A percentile compares a stretch with the other conserved stretches of the same genome.
These are phyloP conservation scores for Wiebesia pumilae DNA, from an alignment of 1,140 invertebrate genomes.

Conservation along the genomic window DNA sequence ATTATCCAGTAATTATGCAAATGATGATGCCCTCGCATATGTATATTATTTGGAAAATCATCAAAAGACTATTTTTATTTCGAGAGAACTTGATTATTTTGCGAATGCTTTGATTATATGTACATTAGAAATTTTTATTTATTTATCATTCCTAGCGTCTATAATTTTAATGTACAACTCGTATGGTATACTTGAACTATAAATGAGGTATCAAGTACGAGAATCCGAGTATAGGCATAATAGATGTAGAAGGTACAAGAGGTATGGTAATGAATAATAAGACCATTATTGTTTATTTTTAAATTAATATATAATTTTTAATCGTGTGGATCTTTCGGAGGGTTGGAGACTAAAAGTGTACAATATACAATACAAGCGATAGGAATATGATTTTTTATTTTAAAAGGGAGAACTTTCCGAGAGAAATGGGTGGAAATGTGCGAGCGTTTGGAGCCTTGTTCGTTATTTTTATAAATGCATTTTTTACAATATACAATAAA, in stretches of 20 bases:
- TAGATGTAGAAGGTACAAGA: background rate
- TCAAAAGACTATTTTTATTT: background rate
- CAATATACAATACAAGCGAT: conserved; percentile 75
- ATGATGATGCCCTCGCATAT: no score
- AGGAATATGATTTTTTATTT: conserved; percentile 67
- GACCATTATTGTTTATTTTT: conserved; percentile 66
- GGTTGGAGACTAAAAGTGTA: conserved; percentile 66
- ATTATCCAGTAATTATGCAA: no score
- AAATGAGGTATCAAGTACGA: no score
- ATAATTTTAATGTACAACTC: background rate
- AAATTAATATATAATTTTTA: conserved; percentile 75
- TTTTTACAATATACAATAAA: conserved; percentile 49
- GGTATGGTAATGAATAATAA: conserved; percentile 54
- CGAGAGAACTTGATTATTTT: no score
- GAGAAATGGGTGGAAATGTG: conserved; percentile 56
- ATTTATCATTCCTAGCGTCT: no score
- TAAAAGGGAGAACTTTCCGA: conserved; percentile 44
- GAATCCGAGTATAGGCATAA: background rate
- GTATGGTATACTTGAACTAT: no score
- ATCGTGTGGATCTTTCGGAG: conserved; percentile 68
- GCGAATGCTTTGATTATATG: no score
- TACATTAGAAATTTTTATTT: no score
- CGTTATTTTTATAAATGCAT: conserved; percentile 59
- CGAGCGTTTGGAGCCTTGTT: conserved; percentile 60
- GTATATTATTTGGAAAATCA: no score